These are phyloP conservation scores for Gymnothorax reevesii DNA, from an alignment of 2,797 vertebrate species.

Conservation along the genomic window DNA sequence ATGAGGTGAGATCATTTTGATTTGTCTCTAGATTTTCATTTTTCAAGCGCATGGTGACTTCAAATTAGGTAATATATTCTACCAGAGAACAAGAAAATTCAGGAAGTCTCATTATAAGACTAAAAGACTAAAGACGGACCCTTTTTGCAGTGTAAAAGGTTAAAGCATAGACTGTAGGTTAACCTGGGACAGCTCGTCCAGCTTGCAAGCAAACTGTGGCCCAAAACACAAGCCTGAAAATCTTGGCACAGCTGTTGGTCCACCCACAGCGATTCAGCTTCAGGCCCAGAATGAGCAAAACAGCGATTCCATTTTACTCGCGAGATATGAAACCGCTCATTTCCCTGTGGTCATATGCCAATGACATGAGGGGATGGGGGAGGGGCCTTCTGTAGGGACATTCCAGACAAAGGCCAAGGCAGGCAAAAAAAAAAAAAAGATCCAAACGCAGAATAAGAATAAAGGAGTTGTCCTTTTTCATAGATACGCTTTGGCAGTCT, in stretches of 20 bases:
- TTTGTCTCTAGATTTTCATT: too few relatives aligned
- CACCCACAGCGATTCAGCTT: background rate
- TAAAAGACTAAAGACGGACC: too few relatives aligned
- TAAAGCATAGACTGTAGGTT: background rate
- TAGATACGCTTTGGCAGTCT: background rate
- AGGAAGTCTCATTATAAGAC: too few relatives aligned
- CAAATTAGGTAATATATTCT: too few relatives aligned
- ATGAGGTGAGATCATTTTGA: too few relatives aligned
- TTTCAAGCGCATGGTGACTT: too few relatives aligned
- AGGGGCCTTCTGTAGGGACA: background rate
- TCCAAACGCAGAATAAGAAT: background rate
- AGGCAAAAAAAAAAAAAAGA: background rate
- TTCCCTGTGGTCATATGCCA: background rate
- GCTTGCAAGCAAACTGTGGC: background rate
- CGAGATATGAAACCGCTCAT: background rate
- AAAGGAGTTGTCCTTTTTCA: background rate
- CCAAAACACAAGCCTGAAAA: background rate
- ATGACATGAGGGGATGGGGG: background rate
- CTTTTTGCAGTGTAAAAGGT: too few relatives aligned
- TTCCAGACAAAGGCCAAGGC: background rate
- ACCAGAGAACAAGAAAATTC: too few relatives aligned
- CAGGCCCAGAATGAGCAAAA: background rate
- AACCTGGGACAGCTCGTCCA: background rate
- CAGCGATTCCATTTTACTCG: background rate
- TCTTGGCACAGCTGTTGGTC: background rate